A percentile compares a stretch with the other conserved stretches of the same genome.
These are phyloP conservation scores for Chydorus sphaericus DNA, from an alignment of 2,888 invertebrate genomes.

Conservation along the genomic window DNA sequence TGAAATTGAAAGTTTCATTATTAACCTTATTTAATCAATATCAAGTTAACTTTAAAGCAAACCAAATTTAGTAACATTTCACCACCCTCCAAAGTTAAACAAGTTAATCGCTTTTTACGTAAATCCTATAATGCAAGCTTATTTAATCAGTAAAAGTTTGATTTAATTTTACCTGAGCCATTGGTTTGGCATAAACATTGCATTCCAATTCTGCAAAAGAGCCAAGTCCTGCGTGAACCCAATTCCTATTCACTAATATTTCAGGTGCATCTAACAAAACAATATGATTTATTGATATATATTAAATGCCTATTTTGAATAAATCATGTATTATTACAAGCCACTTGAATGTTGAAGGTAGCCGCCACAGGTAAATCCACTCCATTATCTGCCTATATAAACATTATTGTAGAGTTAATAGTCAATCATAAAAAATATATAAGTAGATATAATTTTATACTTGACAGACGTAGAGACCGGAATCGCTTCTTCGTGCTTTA, in stretches of 20 bases:
- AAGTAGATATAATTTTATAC: neutral
- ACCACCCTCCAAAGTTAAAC: neutral
- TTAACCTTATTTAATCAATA: too few species aligned
- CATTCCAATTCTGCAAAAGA: constrained; percentile 9
- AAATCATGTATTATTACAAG: neutral
- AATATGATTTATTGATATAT: neutral
- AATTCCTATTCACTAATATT: constrained; percentile 4
- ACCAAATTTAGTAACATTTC: neutral
- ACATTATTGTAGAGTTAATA: neutral
- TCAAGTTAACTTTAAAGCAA: neutral
- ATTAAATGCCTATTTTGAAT: neutral
- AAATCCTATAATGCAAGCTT: neutral
- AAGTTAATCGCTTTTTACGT: neutral
- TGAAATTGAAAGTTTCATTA: too few species aligned
- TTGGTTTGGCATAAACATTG: constrained; percentile 7
- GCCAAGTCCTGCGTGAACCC: constrained; percentile 14
- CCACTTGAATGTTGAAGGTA: neutral
- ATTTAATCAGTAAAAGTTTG: neutral
- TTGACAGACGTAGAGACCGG: neutral
- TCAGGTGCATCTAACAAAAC: constrained; percentile 9
- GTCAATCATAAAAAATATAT: neutral
- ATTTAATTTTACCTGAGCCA: constrained; percentile 7
- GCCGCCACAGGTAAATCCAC: neutral
- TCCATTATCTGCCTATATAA: neutral
- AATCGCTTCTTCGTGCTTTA: neutral